Percentiles rank a stretch among this genome's conserved stretches.
These are phyloP conservation scores for Corythaeola cristata DNA, from an alignment of 2,113 vertebrate species.

Conservation along the genomic window DNA sequence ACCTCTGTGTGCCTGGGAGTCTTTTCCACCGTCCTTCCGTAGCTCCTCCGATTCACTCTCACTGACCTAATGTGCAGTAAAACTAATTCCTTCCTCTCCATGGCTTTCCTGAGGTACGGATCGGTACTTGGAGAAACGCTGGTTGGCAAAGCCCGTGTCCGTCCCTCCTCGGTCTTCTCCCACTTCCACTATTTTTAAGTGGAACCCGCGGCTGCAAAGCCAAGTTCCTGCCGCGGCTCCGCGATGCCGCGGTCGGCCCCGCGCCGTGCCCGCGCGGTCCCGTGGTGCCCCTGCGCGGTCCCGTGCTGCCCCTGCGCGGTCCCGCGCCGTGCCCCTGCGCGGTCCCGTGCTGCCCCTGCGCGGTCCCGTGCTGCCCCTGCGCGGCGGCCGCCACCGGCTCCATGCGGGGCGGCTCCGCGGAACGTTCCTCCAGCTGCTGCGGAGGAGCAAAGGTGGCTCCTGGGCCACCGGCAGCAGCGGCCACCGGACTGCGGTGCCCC, in stretches of 20 bases:
- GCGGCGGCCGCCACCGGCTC: neutral
- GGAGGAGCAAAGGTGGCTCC: accelerated
- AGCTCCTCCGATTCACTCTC: neutral
- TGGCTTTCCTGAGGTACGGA: neutral
- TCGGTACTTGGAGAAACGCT: neutral
- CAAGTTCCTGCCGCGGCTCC: too few species aligned
- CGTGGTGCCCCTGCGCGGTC: too few species aligned
- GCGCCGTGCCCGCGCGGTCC: accelerated
- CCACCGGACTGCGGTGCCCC: neutral
- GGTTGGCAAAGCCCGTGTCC: neutral
- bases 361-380: neutral
- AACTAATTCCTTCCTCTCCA: neutral
- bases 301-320: too few species aligned
- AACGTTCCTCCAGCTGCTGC: neutral
- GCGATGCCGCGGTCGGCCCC: accelerated
- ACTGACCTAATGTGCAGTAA: neutral
- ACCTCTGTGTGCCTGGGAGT: neutral
- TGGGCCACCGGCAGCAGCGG: neutral
- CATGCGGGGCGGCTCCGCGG: too few species aligned
- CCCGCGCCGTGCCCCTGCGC: too few species aligned
- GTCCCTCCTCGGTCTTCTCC: neutral
- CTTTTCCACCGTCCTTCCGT: neutral
- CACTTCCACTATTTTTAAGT: neutral
- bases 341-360: neutral
- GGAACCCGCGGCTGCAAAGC: accelerated